Conservation (phyloP, 1,140 invertebrate species). For the Eueides isabella region DNA sequence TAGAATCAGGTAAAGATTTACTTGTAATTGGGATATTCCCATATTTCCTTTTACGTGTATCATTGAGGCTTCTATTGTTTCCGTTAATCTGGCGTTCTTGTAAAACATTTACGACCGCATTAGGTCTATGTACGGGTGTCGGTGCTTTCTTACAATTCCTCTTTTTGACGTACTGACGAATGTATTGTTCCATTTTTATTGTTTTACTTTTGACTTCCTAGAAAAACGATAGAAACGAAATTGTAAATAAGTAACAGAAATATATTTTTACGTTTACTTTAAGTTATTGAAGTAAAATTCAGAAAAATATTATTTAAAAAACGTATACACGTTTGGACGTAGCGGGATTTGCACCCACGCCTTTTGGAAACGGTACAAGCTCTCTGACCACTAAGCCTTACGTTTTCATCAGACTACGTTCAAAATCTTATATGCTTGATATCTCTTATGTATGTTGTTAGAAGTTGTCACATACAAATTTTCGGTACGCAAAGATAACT, state of each 20-base stretch:
- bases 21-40: constrained; percentile 38
- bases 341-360: too few relatives aligned
- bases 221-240: constrained; percentile 13
- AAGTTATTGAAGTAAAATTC: too few relatives aligned
- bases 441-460: too few relatives aligned
- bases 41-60: constrained; percentile 45
- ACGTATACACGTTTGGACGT: too few relatives aligned
- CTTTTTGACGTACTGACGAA: constrained; percentile 49
- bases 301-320: too few relatives aligned
- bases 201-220: constrained; percentile 35
- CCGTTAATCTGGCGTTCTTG: constrained; percentile 42
- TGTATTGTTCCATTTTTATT: constrained; percentile 40
- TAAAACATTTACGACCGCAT: constrained; percentile 51
- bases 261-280: neutral
- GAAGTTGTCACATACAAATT: too few relatives aligned
- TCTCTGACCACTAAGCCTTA: too few relatives aligned
- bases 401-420: too few relatives aligned
- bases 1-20: constrained; percentile 51
- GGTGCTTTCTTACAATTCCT: constrained; percentile 45
- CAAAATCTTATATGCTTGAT: too few relatives aligned
- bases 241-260: neutral
- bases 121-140: constrained; percentile 49
- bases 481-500: too few relatives aligned
- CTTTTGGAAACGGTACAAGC: too few relatives aligned
- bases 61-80: constrained; percentile 38